Percentiles rank a stretch among this genome's conserved stretches.
These are phyloP conservation scores for Phyllostomus hastatus DNA, from an alignment of 2,113 vertebrate genomes.

Conservation along the genomic window DNA sequence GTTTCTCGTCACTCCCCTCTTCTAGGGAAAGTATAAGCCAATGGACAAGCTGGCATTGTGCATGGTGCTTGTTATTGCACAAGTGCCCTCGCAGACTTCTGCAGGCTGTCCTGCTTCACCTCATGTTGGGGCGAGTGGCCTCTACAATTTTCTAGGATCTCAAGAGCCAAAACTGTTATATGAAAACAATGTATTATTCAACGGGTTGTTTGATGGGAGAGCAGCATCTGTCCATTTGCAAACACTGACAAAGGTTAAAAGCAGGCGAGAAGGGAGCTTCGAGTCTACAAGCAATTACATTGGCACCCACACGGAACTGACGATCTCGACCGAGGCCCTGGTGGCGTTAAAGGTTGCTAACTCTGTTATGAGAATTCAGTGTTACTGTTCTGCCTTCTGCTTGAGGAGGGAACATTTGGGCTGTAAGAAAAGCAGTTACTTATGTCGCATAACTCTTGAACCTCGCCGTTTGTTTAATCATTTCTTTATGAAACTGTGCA, in stretches of 20 bases:
- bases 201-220: neutral
- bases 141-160: neutral
- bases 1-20: neutral
- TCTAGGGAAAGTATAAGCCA: constrained; percentile 1
- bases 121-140: constrained; percentile 19
- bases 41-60: neutral
- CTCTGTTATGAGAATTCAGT: neutral
- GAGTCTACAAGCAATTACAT: neutral
- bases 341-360: neutral
- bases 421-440: neutral
- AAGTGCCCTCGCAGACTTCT: neutral
- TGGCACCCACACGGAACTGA: neutral
- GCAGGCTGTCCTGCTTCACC: neutral
- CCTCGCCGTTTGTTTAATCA: neutral
- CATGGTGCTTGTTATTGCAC: neutral
- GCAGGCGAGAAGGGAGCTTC: neutral
- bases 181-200: constrained; percentile 26
- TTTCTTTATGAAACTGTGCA: neutral
- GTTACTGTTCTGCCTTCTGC: neutral
- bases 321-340: neutral
- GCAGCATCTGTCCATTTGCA: neutral
- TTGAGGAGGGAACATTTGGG: neutral
- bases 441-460: neutral
- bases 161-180: neutral
- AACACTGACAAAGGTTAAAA: neutral